A percentile compares a stretch with the other conserved stretches of the same genome.
Evolutionary conservation across 2,113 vertebrate genomes (phyloP).

Genomic region (Hemicordylus capensis): DNA sequence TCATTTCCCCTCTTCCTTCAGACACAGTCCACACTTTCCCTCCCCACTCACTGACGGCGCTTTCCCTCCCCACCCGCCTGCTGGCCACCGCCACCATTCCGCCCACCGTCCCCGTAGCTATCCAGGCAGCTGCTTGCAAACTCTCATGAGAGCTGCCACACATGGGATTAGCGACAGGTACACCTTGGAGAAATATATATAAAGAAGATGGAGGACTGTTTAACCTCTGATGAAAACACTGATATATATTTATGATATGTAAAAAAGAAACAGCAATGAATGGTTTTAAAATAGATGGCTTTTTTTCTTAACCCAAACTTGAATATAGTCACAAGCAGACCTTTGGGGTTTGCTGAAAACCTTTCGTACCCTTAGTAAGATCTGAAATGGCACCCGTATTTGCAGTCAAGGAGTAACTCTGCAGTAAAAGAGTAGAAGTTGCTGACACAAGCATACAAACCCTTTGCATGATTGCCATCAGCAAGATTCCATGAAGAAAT

Average conservation of each 20-base stretch:
- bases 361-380: not conserved
- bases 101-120: too few species aligned
- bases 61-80: too few species aligned
- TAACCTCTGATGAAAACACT: not conserved
- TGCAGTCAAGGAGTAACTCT: not conserved
- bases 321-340: not conserved
- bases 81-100: too few species aligned
- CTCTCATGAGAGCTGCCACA: too few species aligned
- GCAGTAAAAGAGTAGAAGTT: not conserved
- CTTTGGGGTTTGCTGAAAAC: too few species aligned
- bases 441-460: not conserved
- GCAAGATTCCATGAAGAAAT: constrained; percentile 18
- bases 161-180: too few species aligned
- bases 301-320: not conserved
- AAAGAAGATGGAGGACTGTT: not conserved
- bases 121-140: too few species aligned
- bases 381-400: not conserved
- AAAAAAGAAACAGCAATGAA: not conserved
- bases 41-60: too few species aligned
- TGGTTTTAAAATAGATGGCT: not conserved
- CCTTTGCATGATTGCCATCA: not conserved
- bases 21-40: too few species aligned
- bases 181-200: too few species aligned
- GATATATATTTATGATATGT: not conserved
- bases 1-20: too few species aligned